phyloP scores from a whole-genome alignment of 1,140 invertebrate genomes.

The Argopecten irradians region DNA sequence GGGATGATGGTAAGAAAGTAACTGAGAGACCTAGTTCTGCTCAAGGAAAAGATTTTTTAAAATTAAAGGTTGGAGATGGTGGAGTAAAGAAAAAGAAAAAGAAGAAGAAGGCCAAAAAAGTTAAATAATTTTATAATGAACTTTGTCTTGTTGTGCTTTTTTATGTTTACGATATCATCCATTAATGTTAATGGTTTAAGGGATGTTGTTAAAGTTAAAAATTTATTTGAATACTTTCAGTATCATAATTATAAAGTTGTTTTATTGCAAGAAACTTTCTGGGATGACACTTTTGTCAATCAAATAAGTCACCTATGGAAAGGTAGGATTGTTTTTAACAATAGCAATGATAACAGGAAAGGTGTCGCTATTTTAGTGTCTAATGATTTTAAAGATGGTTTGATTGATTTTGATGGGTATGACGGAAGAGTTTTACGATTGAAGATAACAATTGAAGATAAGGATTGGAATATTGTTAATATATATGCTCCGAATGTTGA shows the following conservation, averaged over 20 bases:
- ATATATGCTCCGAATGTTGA: not conserved
- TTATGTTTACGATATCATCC: not conserved
- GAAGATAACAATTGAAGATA: not conserved
- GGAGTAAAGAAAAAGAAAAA: not conserved
- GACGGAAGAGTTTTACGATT: conserved; percentile 13
- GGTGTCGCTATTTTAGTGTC: conserved; percentile 22
- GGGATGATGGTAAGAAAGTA: not conserved
- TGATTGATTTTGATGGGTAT: not conserved
- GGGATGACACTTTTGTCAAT: conserved; percentile 12
- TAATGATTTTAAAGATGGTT: not conserved
- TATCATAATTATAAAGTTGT: not conserved
- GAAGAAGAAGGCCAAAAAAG: not conserved
- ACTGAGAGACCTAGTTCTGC: not conserved
- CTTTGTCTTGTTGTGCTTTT: not conserved
- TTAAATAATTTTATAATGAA: no score
- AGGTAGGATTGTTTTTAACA: conserved; percentile 12
- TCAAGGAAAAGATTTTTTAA: no score
- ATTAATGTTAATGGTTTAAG: not conserved
- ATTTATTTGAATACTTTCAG: not conserved
- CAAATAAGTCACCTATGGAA: not conserved
- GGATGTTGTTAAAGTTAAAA: conserved; percentile 6
- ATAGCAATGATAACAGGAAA: not conserved
- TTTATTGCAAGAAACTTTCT: conserved; percentile 25
- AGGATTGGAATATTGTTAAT: not conserved
- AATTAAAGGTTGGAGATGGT: not conserved